A percentile compares a stretch with the other conserved stretches of the same genome.
Evolutionary conservation across 2,797 vertebrate genomes (phyloP).

Genomic region (Taenioides sp.): DNA sequence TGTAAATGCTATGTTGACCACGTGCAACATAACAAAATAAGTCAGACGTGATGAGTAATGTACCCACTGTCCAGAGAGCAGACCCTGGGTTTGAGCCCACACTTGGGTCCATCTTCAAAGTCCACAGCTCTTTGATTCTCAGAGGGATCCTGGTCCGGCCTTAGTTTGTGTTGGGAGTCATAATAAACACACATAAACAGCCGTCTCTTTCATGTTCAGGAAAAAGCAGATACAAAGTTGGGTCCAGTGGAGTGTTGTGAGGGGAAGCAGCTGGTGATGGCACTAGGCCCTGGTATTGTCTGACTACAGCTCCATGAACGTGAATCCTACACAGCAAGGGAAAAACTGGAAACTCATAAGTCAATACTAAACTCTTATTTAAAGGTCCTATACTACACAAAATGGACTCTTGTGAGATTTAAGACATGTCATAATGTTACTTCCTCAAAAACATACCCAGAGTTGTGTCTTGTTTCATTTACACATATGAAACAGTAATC

Average conservation of each 20-base stretch:
- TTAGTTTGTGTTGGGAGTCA: slow-evolving; percentile 54
- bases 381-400: too few species aligned
- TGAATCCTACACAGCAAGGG: slow-evolving; percentile 43
- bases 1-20: not conserved
- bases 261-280: slow-evolving; percentile 74
- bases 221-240: slow-evolving; percentile 69
- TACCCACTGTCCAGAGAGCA: slow-evolving; percentile 36
- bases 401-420: too few species aligned
- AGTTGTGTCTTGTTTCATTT: too few species aligned
- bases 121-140: slow-evolving; percentile 52
- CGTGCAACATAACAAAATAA: slow-evolving; percentile 20
- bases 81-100: slow-evolving; percentile 35
- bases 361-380: not conserved
- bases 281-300: slow-evolving; percentile 66
- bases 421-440: too few species aligned
- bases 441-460: too few species aligned
- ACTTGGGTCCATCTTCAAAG: slow-evolving; percentile 51
- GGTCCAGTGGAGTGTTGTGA: slow-evolving; percentile 58
- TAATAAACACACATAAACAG: slow-evolving; percentile 68
- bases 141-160: slow-evolving; percentile 37
- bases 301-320: slow-evolving; percentile 52
- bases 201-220: slow-evolving; percentile 60
- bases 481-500: too few species aligned
- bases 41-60: slow-evolving; percentile 35
- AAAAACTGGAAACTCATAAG: slow-evolving; percentile 19